phyloP scores from a whole-genome alignment of 2,113 vertebrate genomes.

The Eidolon helvum region DNA sequence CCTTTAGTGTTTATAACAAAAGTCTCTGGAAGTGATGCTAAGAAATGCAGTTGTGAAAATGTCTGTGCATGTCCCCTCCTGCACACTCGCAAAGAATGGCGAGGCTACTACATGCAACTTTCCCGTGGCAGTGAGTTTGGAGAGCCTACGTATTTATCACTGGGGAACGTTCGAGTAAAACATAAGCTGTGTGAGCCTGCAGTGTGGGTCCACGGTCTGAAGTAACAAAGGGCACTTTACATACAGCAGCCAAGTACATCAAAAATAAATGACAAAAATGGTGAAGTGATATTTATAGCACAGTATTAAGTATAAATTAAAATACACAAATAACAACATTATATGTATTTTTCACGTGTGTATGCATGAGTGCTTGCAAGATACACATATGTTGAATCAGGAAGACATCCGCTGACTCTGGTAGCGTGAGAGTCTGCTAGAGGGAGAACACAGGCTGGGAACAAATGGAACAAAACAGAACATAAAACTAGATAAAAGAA shows the following conservation, averaged over 20 bases:
- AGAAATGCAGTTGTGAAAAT: not conserved
- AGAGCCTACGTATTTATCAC: too few species aligned
- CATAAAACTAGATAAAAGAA: not conserved
- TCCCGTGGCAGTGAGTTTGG: too few species aligned
- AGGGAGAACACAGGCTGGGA: not conserved
- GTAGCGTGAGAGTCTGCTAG: not conserved
- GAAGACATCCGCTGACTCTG: not conserved
- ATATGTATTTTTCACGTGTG: too few species aligned
- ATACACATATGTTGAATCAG: too few species aligned
- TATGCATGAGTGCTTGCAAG: too few species aligned
- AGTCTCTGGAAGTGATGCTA: not conserved
- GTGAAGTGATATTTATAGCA: too few species aligned
- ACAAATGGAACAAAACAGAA: not conserved
- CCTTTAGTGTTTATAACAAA: not conserved
- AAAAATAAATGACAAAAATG: not conserved
- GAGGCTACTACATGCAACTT: too few species aligned
- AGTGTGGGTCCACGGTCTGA: too few species aligned
- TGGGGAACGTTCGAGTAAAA: too few species aligned
- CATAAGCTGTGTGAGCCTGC: too few species aligned
- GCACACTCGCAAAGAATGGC: too few species aligned
- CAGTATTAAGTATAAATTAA: not conserved
- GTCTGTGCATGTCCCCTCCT: not conserved
- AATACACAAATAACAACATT: not conserved
- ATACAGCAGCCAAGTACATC: not conserved
- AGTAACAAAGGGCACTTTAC: not conserved